A percentile compares a stretch with the other conserved stretches of the same genome.
These are phyloP conservation scores for Macrocentrus cingulum DNA, from an alignment of 1,140 invertebrate species.

Conservation along the genomic window DNA sequence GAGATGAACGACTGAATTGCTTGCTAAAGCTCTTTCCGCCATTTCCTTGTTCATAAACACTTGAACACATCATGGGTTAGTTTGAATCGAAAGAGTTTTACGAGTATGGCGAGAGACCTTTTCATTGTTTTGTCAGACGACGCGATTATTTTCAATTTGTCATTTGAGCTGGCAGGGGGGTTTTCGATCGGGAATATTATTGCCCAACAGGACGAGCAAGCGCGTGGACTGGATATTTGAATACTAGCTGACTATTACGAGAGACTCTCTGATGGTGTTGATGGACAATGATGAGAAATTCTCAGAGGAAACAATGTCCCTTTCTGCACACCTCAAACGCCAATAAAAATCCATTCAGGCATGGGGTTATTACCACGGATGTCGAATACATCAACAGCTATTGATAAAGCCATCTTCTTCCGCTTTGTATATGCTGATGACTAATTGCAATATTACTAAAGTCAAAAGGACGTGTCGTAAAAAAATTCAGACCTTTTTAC, in stretches of 20 bases:
- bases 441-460: no score
- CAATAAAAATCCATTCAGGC: not conserved
- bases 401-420: no score
- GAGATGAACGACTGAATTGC: not conserved
- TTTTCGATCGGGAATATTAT: no score
- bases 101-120: no score
- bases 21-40: constrained; percentile 7
- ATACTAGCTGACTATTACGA: constrained; percentile 20
- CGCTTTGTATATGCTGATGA: no score
- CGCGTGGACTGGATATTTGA: constrained; percentile 20
- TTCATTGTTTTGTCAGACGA: no score
- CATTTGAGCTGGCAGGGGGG: no score
- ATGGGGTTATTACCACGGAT: not conserved
- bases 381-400: not conserved
- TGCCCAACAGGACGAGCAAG: constrained; percentile 13
- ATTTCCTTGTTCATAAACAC: constrained; percentile 19
- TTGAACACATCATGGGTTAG: constrained; percentile 12
- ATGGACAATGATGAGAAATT: constrained; percentile 21
- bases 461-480: no score
- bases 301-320: constrained; percentile 16
- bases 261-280: no score
- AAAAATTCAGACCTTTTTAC: no score
- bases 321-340: not conserved
- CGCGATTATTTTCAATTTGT: constrained; percentile 12
- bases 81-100: no score